Percentiles rank a stretch among this genome's conserved stretches.
phyloP scores from a whole-genome alignment of 2,888 invertebrate species.

The Ophonus ardosiacus region DNA sequence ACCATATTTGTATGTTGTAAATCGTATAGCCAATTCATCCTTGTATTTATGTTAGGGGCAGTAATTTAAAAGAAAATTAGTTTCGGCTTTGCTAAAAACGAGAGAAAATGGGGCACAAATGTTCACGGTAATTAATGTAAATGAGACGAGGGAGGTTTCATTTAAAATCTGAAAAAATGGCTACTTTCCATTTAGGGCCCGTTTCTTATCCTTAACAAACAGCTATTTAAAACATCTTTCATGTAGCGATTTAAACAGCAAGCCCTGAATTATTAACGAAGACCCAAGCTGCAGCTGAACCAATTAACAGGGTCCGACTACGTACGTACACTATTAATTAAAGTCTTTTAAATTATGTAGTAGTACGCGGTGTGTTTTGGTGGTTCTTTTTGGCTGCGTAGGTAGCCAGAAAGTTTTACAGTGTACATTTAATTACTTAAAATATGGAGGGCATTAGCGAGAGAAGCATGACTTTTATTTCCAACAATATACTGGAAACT shows the following conservation, averaged over 20 bases:
- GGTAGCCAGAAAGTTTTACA: background rate
- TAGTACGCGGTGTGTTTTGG: background rate
- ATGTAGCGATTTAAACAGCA: constrained; percentile 31
- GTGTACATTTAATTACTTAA: constrained; percentile 6
- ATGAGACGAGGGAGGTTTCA: constrained; percentile 12
- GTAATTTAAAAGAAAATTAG: background rate
- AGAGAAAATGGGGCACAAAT: background rate
- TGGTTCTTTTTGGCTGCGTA: constrained; percentile 22
- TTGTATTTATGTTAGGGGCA: background rate
- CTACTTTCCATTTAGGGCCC: background rate
- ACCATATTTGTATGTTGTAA: too few relatives aligned
- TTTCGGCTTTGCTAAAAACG: background rate
- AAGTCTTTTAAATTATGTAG: constrained; percentile 43
- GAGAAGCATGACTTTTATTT: background rate
- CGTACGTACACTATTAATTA: constrained; percentile 37
- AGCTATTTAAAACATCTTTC: constrained; percentile 35
- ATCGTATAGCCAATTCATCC: too few relatives aligned
- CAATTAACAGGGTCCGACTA: constrained; percentile 24
- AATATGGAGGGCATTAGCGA: background rate
- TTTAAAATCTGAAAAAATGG: constrained; percentile 22
- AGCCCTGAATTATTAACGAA: constrained; percentile 38
- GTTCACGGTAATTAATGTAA: constrained; percentile 30
- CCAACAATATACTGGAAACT: too few relatives aligned
- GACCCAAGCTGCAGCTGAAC: constrained; percentile 21
- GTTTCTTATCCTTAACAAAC: constrained; percentile 26